Evolutionary conservation across 2,888 invertebrate species (phyloP).

Genomic region (Leuctra nigra): DNA sequence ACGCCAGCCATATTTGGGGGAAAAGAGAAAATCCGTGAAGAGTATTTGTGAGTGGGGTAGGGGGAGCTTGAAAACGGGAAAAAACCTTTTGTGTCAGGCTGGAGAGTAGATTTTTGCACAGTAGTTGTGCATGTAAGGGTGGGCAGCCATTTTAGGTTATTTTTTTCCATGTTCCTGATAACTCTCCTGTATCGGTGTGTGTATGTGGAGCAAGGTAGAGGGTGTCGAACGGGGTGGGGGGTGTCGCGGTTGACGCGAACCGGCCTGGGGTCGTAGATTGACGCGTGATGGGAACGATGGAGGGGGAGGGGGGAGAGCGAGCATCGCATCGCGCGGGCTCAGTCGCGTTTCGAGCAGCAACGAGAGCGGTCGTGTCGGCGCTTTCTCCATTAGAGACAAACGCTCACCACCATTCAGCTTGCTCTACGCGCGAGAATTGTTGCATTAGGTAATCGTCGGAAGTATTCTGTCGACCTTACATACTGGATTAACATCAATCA

Average conservation of each 20-base stretch:
- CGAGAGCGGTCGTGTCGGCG: background rate
- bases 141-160: constrained; percentile 28
- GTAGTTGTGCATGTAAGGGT: constrained; percentile 25
- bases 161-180: constrained; percentile 5
- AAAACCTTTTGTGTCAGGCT: constrained; percentile 28
- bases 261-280: constrained; percentile 13
- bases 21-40: constrained; percentile 35
- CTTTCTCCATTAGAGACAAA: background rate
- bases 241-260: background rate
- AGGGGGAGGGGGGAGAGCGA: constrained; percentile 26
- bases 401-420: constrained; percentile 1
- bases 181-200: background rate
- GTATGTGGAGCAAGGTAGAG: constrained; percentile 8
- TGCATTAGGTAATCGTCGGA: background rate
- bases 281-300: constrained; percentile 20
- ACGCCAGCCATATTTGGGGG: constrained; percentile 35
- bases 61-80: constrained; percentile 19
- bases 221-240: background rate
- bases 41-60: constrained; percentile 32
- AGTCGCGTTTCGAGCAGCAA: constrained; percentile 14
- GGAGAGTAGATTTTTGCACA: constrained; percentile 25
- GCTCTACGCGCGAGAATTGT: constrained; percentile 6
- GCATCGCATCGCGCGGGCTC: constrained; percentile 24
- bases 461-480: background rate
- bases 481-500: background rate